Evolutionary conservation across 2,797 vertebrate genomes (phyloP).

Genomic region (Danio albolineatus): DNA sequence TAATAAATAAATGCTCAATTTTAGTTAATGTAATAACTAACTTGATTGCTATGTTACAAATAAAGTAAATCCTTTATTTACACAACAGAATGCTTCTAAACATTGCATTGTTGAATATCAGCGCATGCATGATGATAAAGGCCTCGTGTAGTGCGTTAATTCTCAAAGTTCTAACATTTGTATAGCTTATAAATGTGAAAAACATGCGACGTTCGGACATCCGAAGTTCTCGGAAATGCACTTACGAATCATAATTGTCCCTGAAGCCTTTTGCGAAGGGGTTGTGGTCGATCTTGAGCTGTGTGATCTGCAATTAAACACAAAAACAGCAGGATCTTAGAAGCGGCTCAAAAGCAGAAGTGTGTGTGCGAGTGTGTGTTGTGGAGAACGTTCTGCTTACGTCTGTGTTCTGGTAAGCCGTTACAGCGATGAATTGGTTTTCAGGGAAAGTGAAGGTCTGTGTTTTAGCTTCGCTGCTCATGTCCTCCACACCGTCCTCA

Average conservation of each 20-base stretch:
- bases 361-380: not conserved
- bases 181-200: no score
- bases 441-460: conserved; percentile 97
- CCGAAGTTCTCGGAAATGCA: conserved; percentile 56
- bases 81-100: not conserved
- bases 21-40: not conserved
- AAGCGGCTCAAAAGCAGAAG: conserved; percentile 19
- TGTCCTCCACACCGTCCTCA: conserved; percentile 95
- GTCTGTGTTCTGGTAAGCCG: conserved; percentile 97
- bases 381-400: conserved; percentile 76
- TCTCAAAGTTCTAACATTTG: no score
- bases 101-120: not conserved
- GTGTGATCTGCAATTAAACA: conserved; percentile 88
- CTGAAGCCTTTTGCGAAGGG: conserved; percentile 99
- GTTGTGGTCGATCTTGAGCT: conserved; percentile 99
- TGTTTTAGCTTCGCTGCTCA: conserved; percentile 92
- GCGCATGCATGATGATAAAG: not conserved
- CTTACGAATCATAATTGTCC: conserved; percentile 99
- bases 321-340: conserved; percentile 5
- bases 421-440: conserved; percentile 97
- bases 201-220: not conserved
- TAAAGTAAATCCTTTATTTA: not conserved
- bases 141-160: not conserved
- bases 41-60: not conserved
- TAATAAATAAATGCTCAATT: not conserved